Evolutionary conservation across 2,113 vertebrate genomes (phyloP), one percentile per base, ranked within the genome.

Genomic region (Lonchura striata): DNA sequence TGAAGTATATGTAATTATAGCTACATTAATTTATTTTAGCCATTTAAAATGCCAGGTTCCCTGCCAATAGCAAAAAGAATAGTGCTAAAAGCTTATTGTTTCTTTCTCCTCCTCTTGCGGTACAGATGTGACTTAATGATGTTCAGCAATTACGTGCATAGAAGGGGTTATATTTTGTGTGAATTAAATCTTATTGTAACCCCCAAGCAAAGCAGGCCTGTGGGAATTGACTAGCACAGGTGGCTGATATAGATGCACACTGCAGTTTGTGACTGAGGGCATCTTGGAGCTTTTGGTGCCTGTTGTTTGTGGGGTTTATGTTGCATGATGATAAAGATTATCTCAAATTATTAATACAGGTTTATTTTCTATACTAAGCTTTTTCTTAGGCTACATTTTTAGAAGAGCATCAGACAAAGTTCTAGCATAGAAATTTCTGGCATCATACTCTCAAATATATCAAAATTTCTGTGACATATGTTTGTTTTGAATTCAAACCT

Each of bases 131-230:
- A 87, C 76, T 66, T 85, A 85, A 92, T 50, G 47, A 50, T 76
- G 56, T 76, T 86, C 39, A 35, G 39, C 60, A 83, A n/a, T 88
- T 93, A 82, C 24, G 3, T 56, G 46, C 47, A 25, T 80, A 71
- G 46, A 50, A 94, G 65, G 75, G 85, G 81, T 91, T 96, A 87
- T 88, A 15, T 94, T 95, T 92, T 74, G 47, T 63, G 80, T 63
- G 65, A 96, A 95, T 47, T 47, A 90, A 82, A 66, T 88, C 30
- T 82, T 83, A 42, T 59, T 92, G 72, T 95, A 94, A 83, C 82
- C 82, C 35, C 41, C 35, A 23, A 12, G 44, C 3, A 4, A 92
- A 94, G 69, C 44, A 86, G 5, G 14, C 72, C n/a, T 47, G 3
- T 88, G 83, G 84, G 64, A 88, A 61, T 7, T 88, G 85, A 82